A percentile compares a stretch with the other conserved stretches of the same genome.
Conservation (phyloP, 1,140 invertebrate species). For the Drosophila biarmipes region DNA sequence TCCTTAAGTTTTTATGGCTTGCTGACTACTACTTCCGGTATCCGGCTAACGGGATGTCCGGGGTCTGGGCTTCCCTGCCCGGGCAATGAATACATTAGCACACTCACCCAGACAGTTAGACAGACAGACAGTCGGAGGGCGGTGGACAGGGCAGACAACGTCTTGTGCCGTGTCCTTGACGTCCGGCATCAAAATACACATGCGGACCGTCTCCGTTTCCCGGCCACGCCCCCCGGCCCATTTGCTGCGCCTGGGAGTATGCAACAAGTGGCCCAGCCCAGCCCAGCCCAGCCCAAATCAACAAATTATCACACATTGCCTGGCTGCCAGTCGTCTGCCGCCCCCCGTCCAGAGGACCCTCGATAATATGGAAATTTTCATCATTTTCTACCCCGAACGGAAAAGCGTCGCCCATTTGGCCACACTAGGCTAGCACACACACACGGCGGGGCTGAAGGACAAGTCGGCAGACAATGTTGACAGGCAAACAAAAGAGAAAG, state of each 20-base stretch:
- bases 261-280: slow-evolving; percentile 63
- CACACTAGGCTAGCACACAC: slow-evolving; percentile 20
- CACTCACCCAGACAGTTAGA: slow-evolving; percentile 58
- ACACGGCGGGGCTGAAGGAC: slow-evolving; percentile 9
- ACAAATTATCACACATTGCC: slow-evolving; percentile 72
- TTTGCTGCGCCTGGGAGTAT: slow-evolving; percentile 44
- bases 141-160: slow-evolving; percentile 10
- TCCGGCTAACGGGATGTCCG: slow-evolving; percentile 29
- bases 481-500: slow-evolving; percentile 53
- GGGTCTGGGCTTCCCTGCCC: slow-evolving; percentile 28
- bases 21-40: slow-evolving; percentile 81
- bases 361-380: slow-evolving; percentile 83
- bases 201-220: slow-evolving; percentile 17
- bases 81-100: slow-evolving; percentile 79
- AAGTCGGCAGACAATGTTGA: slow-evolving; percentile 62
- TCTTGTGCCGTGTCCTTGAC: slow-evolving; percentile 55
- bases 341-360: slow-evolving; percentile 21
- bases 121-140: background rate
- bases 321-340: slow-evolving; percentile 10
- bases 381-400: slow-evolving; percentile 69
- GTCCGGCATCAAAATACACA: slow-evolving; percentile 62
- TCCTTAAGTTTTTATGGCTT: slow-evolving; percentile 82
- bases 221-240: slow-evolving; percentile 8
- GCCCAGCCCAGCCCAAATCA: slow-evolving; percentile 51
- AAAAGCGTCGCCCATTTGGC: slow-evolving; percentile 33